These are phyloP conservation scores for Notechis scutatus DNA, from an alignment of 2,113 vertebrate genomes.

Conservation along the genomic window DNA sequence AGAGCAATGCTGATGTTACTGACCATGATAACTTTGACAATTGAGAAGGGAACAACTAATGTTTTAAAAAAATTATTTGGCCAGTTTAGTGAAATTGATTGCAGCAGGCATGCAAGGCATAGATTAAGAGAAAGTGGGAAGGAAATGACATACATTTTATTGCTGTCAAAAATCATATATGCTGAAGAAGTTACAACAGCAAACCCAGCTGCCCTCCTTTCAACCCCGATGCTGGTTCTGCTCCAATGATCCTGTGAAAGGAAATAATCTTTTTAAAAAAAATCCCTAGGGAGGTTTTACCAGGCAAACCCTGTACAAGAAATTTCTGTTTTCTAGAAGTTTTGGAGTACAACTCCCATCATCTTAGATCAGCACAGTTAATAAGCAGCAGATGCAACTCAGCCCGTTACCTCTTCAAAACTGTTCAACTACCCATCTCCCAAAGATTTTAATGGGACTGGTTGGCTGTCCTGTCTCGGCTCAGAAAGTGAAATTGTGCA, in stretches of 20 bases:
- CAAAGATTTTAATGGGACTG: too few relatives aligned
- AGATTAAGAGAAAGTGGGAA: not conserved
- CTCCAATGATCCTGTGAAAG: not conserved
- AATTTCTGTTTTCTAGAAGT: not conserved
- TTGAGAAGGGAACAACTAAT: not conserved
- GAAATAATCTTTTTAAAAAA: not conserved
- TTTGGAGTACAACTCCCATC: not conserved
- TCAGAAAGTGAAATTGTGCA: slow-evolving; percentile 22
- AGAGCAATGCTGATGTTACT: not conserved
- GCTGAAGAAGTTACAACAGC: not conserved
- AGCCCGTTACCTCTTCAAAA: too few relatives aligned
- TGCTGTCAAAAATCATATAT: not conserved
- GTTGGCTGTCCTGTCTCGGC: not conserved
- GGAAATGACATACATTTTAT: not conserved
- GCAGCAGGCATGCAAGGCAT: not conserved
- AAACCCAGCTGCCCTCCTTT: not conserved
- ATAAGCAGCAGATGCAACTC: not conserved
- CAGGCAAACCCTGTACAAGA: not conserved
- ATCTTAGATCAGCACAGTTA: not conserved
- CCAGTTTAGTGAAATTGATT: not conserved
- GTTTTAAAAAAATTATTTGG: not conserved
- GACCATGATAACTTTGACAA: not conserved
- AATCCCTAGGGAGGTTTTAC: not conserved
- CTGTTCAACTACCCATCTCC: not conserved
- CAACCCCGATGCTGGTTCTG: not conserved